Evolutionary conservation across 2,797 vertebrate species (phyloP).

Genomic region (Sebastes jordani): DNA sequence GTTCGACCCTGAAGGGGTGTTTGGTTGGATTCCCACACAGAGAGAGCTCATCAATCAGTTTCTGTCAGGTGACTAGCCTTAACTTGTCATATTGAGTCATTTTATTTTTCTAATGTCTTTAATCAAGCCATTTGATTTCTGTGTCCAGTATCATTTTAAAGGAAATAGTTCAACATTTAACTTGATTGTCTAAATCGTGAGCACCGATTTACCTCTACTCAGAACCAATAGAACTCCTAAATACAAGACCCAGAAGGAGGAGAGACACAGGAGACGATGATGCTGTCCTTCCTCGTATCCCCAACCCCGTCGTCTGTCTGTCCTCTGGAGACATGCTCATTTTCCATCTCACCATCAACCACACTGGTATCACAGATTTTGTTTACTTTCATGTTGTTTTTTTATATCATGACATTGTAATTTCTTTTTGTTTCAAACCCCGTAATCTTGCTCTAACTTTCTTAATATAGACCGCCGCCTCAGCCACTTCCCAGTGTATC

Average conservation of each 20-base stretch:
- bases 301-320: constrained; percentile 90
- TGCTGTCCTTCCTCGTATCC: constrained; percentile 78
- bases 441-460: not conserved
- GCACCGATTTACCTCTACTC: not conserved
- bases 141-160: not conserved
- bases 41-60: constrained; percentile 78
- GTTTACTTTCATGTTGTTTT: not conserved
- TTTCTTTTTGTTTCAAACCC: not conserved
- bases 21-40: constrained; percentile 87
- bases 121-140: not conserved
- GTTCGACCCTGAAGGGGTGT: constrained; percentile 85
- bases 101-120: not conserved
- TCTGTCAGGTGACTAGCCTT: constrained; percentile 80
- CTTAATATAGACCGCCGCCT: constrained; percentile 79
- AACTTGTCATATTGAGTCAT: not conserved
- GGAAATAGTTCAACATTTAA: not conserved
- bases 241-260: constrained; percentile 48
- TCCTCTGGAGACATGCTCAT: constrained; percentile 86
- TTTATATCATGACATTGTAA: not conserved
- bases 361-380: constrained; percentile 66
- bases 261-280: constrained; percentile 40
- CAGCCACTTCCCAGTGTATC: constrained; percentile 93
- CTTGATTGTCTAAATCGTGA: not conserved
- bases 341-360: constrained; percentile 88
- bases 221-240: constrained; percentile 63